These are phyloP conservation scores for Tetramorium alpestre DNA, from an alignment of 1,140 invertebrate species.

Conservation along the genomic window DNA sequence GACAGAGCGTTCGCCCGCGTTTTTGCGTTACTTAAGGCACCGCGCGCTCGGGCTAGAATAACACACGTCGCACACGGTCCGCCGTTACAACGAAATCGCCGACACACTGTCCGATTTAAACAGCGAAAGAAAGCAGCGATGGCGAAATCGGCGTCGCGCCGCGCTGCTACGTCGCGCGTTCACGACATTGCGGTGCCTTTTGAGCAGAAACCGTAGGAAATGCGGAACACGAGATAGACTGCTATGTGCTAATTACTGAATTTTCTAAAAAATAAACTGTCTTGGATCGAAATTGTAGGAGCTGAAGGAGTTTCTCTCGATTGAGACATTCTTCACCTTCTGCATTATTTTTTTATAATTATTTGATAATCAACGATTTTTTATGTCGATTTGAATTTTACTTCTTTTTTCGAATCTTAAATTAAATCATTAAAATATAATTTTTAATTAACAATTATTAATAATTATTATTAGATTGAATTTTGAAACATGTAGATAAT, in stretches of 20 bases:
- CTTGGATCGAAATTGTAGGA: background rate
- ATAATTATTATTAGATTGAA: too few species aligned
- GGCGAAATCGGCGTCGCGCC: background rate
- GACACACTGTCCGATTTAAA: slow-evolving; percentile 32
- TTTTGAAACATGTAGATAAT: too few species aligned
- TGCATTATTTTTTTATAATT: background rate
- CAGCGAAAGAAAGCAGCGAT: background rate
- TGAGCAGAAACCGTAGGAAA: background rate
- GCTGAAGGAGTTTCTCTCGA: background rate
- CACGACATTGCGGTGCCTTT: background rate
- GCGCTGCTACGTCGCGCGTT: background rate
- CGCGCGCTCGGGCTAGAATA: slow-evolving; percentile 41
- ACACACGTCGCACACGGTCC: slow-evolving; percentile 6
- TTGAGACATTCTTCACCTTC: background rate
- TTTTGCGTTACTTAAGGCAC: slow-evolving; percentile 58
- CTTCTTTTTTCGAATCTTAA: too few species aligned
- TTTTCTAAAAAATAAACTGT: background rate
- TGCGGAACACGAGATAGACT: background rate
- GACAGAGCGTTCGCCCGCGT: slow-evolving; percentile 29
- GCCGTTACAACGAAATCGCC: slow-evolving; percentile 22
- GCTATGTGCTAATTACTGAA: background rate
- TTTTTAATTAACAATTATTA: too few species aligned
- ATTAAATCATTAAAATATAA: too few species aligned
- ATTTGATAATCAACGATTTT: too few species aligned
- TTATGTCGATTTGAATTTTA: too few species aligned